These are phyloP conservation scores for Acipenser ruthenus DNA, from an alignment of 2,797 vertebrate genomes.

Conservation along the genomic window DNA sequence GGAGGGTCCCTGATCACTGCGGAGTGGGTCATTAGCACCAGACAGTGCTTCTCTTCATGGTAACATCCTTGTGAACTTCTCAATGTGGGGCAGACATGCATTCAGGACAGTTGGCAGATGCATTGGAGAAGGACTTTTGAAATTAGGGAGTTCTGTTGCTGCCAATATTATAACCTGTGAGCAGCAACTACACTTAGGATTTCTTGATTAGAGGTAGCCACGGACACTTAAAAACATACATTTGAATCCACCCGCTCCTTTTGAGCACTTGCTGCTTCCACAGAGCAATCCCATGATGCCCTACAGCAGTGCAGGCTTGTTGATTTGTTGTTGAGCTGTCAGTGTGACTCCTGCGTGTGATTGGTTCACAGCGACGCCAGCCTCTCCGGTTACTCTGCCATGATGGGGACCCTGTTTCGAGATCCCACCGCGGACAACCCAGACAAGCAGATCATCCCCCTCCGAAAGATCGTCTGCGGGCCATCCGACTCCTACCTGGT, in stretches of 20 bases:
- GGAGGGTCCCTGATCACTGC: constrained; percentile 85
- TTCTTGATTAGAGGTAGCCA: no score
- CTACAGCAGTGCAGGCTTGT: neutral
- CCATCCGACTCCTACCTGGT: constrained; percentile 84
- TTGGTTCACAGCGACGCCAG: constrained; percentile 65
- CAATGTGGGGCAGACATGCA: constrained; percentile 1
- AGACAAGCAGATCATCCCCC: constrained; percentile 63
- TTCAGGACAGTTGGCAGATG: neutral
- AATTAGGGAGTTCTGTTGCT: no score
- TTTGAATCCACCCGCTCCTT: neutral
- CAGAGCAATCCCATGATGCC: neutral
- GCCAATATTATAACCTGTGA: no score
- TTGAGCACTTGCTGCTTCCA: neutral
- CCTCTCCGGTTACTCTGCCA: constrained; percentile 75
- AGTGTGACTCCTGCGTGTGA: neutral
- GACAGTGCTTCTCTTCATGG: constrained; percentile 94
- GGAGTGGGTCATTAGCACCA: constrained; percentile 91
- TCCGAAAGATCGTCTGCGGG: constrained; percentile 77
- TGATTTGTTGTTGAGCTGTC: neutral
- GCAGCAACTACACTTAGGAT: no score
- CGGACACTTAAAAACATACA: no score
- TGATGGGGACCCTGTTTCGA: constrained; percentile 78
- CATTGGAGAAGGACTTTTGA: no score
- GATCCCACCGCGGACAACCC: constrained; percentile 71
- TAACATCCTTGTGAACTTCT: constrained; percentile 41